Conservation (phyloP, 2,888 invertebrate species). For the Brachyopa scutellaris region DNA sequence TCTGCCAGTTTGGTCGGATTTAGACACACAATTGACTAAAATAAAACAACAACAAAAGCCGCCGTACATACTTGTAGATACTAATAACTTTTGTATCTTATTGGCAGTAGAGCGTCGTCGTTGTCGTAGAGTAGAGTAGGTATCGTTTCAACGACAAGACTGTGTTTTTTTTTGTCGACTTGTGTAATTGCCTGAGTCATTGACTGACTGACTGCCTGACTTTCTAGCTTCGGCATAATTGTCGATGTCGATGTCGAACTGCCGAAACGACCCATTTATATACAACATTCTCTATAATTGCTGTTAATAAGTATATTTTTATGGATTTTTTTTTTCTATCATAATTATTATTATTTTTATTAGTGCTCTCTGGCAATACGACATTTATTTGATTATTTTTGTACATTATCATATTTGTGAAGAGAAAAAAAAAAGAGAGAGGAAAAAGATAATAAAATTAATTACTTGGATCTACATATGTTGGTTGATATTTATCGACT, state of each 20-base stretch:
- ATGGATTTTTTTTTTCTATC: conserved; percentile 45
- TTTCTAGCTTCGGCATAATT: conserved; percentile 44
- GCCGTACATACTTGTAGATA: neutral
- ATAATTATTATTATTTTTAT: conserved; percentile 64
- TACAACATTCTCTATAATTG: conserved; percentile 67
- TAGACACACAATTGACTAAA: conserved; percentile 36
- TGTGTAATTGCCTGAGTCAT: conserved; percentile 58
- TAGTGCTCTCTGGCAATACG: conserved; percentile 53
- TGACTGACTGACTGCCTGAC: conserved; percentile 40
- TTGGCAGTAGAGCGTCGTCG: conserved; percentile 25
- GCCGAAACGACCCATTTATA: conserved; percentile 63
- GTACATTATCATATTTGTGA: conserved; percentile 47
- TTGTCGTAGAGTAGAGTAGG: no score
- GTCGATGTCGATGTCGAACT: conserved; percentile 50
- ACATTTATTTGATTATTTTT: conserved; percentile 66
- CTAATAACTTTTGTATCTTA: conserved; percentile 58
- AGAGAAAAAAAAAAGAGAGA: neutral
- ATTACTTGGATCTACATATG: conserved; percentile 56
- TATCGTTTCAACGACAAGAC: conserved; percentile 29
- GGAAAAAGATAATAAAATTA: conserved; percentile 54
- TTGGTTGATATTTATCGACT: conserved; percentile 35
- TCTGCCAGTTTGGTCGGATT: conserved; percentile 30
- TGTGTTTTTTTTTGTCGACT: conserved; percentile 17
- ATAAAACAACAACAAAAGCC: conserved; percentile 48
- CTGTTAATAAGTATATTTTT: conserved; percentile 67